Conservation (phyloP, 1,140 invertebrate species). For the Halictus rubicundus region DNA sequence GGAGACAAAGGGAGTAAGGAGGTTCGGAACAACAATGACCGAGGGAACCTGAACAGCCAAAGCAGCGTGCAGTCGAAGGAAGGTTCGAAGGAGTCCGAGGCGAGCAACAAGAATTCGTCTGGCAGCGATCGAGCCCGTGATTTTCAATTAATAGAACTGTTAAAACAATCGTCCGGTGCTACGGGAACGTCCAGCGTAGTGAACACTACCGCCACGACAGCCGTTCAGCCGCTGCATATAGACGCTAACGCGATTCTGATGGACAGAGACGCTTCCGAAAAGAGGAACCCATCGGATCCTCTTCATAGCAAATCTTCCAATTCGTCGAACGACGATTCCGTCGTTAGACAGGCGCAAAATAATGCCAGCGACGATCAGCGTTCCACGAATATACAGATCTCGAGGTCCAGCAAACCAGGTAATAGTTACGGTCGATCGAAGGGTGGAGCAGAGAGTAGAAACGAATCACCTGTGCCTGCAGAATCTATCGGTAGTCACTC, state of each 20-base stretch:
- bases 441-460: slow-evolving; percentile 25
- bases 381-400: background rate
- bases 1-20: slow-evolving; percentile 25
- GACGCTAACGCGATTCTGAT: slow-evolving; percentile 53
- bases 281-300: slow-evolving; percentile 30
- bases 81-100: slow-evolving; percentile 16
- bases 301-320: slow-evolving; percentile 26
- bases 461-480: slow-evolving; percentile 14
- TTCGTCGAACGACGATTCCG: slow-evolving; percentile 20
- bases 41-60: background rate
- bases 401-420: slow-evolving; percentile 3
- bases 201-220: slow-evolving; percentile 76
- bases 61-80: slow-evolving; percentile 5
- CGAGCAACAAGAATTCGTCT: slow-evolving; percentile 8
- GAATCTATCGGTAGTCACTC: slow-evolving; percentile 9
- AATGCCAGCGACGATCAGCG: slow-evolving; percentile 7
- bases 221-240: slow-evolving; percentile 75
- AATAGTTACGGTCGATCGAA: background rate
- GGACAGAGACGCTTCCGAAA: slow-evolving; percentile 22
- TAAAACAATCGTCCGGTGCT: slow-evolving; percentile 71
- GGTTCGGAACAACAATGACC: background rate
- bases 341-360: background rate
- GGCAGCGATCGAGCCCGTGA: slow-evolving; percentile 44
- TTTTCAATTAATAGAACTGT: slow-evolving; percentile 66
- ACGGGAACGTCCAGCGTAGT: slow-evolving; percentile 76